phyloP scores from a whole-genome alignment of 2,797 vertebrate genomes.

The Sylvilagus floridanus region DNA sequence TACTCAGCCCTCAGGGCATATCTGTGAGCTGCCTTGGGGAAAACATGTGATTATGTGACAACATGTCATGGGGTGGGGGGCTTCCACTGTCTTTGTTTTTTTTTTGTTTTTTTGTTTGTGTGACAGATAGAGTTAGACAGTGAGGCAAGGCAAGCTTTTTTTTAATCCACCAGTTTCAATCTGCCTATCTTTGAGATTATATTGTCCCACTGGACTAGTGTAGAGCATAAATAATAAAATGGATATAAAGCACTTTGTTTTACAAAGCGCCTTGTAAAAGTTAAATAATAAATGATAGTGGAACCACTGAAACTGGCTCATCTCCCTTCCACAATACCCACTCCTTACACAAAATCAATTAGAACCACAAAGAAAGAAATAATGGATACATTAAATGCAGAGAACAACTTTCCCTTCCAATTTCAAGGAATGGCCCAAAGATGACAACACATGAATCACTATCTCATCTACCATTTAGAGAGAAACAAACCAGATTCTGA shows the following conservation, averaged over 20 bases:
- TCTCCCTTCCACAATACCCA: slow-evolving; percentile 35
- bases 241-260: slow-evolving; percentile 53
- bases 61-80: not conserved
- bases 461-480: slow-evolving; percentile 51
- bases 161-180: slow-evolving; percentile 7
- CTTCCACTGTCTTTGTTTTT: not conserved
- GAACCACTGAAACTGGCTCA: slow-evolving; percentile 41
- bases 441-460: not conserved
- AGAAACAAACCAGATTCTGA: slow-evolving; percentile 59
- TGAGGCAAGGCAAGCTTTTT: slow-evolving; percentile 26
- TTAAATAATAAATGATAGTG: slow-evolving; percentile 61
- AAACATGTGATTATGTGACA: slow-evolving; percentile 70
- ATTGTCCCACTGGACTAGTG: not conserved
- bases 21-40: slow-evolving; percentile 11
- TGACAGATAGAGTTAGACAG: not conserved
- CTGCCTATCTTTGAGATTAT: slow-evolving; percentile 31
- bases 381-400: slow-evolving; percentile 60
- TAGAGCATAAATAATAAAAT: slow-evolving; percentile 69
- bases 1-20: not conserved
- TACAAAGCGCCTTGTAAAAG: slow-evolving; percentile 66
- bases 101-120: too few relatives aligned
- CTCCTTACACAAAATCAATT: slow-evolving; percentile 9
- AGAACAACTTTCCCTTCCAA: slow-evolving; percentile 45
- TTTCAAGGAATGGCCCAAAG: slow-evolving; percentile 43
- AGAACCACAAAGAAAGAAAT: slow-evolving; percentile 54